Evolutionary conservation across 2,888 invertebrate genomes (phyloP), one percentile per base, ranked within the genome.

Genomic region (Cotesia congregata): DNA sequence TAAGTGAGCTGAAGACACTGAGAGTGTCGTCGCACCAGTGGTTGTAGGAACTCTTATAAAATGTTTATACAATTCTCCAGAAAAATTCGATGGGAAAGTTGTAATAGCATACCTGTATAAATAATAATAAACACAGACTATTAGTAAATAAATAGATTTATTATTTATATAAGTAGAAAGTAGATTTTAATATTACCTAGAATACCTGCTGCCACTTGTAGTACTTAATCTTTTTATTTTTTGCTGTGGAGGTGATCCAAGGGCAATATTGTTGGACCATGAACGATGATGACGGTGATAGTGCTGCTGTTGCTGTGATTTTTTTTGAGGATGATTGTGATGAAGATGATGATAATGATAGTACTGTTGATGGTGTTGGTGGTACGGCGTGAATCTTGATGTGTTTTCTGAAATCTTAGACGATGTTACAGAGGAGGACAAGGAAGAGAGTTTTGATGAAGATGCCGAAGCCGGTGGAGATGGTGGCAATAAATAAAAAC

Each of bases 161-260:
- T 30, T 64, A 30, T 30, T 30, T 30, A 30, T 30, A 4, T 30
- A 30, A 30, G 17, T 17, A 17, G 17, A 17, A 41, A 64, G 59
- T 59, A 5, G 61, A 41, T 41, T 67, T 12, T n/a, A 7, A 38
- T 77, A 67, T 59, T 83, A 88, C 89, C 89, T 88, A 67, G 86
- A 83, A 67, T 85, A 86, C 72, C 87, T 86, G 64, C 88, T 87
- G 12, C 50, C 12, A 4, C 1, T 50, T 3, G 50, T 50, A 72
- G 95, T 95, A 91, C 94, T 95, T 87, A 95, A 92, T 91, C 93
- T 93, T 90, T 94, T 91, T 88, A 93, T 92, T 87, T 93, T 50
- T 9, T 50, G 50, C 4, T 50, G 50, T 7, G 50, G 3, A 12
- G 50, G 12, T 50, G 50, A 9, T 50, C 50, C 12, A 6, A 50